These are phyloP conservation scores for Stenoptilia bipunctidactyla DNA, from an alignment of 2,888 invertebrate species.

Conservation along the genomic window DNA sequence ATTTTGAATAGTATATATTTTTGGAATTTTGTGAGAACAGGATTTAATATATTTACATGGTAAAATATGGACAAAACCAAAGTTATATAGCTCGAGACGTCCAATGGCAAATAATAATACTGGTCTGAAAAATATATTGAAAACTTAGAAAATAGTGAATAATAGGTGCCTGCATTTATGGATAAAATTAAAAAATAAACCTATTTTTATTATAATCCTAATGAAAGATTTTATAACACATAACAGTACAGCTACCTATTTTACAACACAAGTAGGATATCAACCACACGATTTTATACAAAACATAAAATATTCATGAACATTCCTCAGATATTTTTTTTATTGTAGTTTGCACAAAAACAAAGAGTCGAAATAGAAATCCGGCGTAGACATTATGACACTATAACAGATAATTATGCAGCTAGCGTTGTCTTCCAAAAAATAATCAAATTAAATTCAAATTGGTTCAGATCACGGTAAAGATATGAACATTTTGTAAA, in stretches of 20 bases:
- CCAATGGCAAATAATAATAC: neutral
- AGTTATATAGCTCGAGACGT: neutral
- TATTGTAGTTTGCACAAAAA: no score
- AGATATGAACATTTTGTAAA: no score
- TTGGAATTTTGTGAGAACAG: neutral
- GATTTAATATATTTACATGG: neutral
- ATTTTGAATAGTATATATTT: neutral
- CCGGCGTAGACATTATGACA: no score
- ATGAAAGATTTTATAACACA: neutral
- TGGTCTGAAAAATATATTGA: constrained; percentile 11
- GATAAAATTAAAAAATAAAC: constrained; percentile 31
- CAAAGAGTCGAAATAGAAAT: no score
- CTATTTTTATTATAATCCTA: neutral
- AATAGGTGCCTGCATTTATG: constrained; percentile 56
- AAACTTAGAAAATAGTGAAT: constrained; percentile 33
- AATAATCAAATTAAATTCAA: no score
- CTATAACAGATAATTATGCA: no score
- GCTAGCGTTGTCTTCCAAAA: no score
- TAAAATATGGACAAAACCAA: neutral
- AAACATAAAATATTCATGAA: neutral
- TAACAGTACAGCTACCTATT: no score
- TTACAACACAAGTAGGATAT: neutral
- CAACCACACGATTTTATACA: neutral
- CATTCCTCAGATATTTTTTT: neutral
- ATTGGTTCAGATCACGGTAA: no score